phyloP scores from a whole-genome alignment of 2,113 vertebrate genomes.

The Barnardius zonarius region DNA sequence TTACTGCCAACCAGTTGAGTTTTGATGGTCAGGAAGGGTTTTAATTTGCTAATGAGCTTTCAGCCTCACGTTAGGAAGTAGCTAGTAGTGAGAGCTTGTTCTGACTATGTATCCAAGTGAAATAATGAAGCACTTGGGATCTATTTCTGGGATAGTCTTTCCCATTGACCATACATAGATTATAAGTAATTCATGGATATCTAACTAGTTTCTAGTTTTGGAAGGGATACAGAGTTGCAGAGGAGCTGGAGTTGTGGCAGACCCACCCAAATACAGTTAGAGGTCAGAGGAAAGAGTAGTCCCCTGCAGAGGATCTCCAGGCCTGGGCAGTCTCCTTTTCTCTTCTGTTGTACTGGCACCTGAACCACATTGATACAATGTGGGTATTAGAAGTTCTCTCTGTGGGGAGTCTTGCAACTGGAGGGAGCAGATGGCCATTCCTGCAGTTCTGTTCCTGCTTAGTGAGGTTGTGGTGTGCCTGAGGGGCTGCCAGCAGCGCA shows the following conservation, averaged over 20 bases:
- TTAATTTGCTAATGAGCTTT: neutral
- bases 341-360: neutral
- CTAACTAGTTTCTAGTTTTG: neutral
- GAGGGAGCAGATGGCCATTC: neutral
- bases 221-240: neutral
- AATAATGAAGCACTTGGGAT: neutral
- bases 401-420: neutral
- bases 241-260: neutral
- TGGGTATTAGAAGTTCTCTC: neutral
- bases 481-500: neutral
- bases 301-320: neutral
- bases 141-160: neutral
- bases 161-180: neutral
- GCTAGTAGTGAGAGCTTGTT: neutral
- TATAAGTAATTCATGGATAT: neutral
- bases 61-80: neutral
- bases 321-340: neutral
- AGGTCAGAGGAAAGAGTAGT: neutral
- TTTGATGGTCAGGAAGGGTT: neutral
- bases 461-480: neutral
- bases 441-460: conserved; percentile 1
- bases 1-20: neutral
- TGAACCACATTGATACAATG: neutral
- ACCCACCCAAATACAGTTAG: neutral
- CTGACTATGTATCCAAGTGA: neutral